Base-by-base conservation (phyloP, 2,113 vertebrate species). In the Pteruthius melanotis region DNA sequence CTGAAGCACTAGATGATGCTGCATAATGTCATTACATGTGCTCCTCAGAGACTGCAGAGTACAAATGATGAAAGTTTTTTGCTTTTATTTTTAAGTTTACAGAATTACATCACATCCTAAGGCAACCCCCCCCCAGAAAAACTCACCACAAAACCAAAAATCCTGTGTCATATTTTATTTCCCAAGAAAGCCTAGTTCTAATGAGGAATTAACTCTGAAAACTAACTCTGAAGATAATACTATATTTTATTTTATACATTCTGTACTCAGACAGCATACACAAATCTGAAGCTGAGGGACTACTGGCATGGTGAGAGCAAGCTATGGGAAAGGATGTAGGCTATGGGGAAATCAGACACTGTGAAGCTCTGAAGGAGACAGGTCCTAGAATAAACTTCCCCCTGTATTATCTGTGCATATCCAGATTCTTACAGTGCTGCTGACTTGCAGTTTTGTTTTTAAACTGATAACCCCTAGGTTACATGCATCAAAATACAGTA, bases 311-410 rank as follows among this genome's bases (percentile, higher is more conserved):
- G 63, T 53, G 63, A 90, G 45, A 83, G 50, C 21, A 10, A 93
- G 52, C 68, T 69, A 72, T 83, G 92, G 92, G 94, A 96, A 97
- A 97, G 68, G 95, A 90, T 74, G 47, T 24, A 63, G 50, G 79
- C 86, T 70, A 33, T 3, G 37, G 71, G 75, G 86, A 94, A 93
- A 88, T 90, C 92, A 86, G 92, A 86, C 19, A 2, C 68, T 86
- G 60, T 42, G 90, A 83, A 88, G 64, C 89, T 95, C 45, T 90
- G 89, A 96, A 96, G 96, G 90, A 86, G 94, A 95, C 95, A 93
- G 83, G 47, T 54, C 94, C 88, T 86, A 97, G 94, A 97, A 96
- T 93, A 96, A 97, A 97, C 95, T 93, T 97, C 95, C 94, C 60
- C 76, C 89, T 37, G 79, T 83, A 83, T 94, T 96, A 93, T 95